A percentile compares a stretch with the other conserved stretches of the same genome.
Conservation (phyloP, 2,113 vertebrate species). For the Labeo catla region DNA sequence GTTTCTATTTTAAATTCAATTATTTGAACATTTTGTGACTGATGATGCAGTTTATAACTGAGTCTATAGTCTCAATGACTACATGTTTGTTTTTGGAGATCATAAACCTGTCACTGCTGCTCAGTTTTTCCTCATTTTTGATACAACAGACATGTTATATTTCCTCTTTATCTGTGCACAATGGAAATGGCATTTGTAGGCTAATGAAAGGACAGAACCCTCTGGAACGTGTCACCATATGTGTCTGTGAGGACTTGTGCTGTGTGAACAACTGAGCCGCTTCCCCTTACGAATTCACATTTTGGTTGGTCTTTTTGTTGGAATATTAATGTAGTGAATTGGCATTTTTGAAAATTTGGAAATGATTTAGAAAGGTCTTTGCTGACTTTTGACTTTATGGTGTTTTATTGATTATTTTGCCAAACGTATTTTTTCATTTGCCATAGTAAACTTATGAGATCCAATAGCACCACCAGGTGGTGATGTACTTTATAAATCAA, state of each 20-base stretch:
- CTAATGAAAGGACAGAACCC: not conserved
- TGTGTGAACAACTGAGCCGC: not conserved
- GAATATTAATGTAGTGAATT: not conserved
- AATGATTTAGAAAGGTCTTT: not conserved
- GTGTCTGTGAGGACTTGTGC: not conserved
- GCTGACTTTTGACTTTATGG: not conserved
- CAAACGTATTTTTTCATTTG: not conserved
- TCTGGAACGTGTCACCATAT: not conserved
- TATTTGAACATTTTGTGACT: not conserved
- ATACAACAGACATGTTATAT: not conserved
- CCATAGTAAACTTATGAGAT: not conserved
- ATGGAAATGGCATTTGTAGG: not conserved
- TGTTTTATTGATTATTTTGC: not conserved
- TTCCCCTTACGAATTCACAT: not conserved
- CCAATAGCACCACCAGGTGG: slow-evolving; percentile 20
- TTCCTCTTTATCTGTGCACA: slow-evolving; percentile 14
- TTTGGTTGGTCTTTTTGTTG: not conserved
- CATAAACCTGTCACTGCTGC: not conserved
- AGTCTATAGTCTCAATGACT: not conserved
- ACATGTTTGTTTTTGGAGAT: not conserved
- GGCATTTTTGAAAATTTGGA: not conserved
- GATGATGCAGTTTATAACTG: not conserved
- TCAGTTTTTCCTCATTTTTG: not conserved
- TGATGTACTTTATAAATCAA: not conserved
- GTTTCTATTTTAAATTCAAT: not conserved